Conservation (phyloP, 2,888 invertebrate genomes). For the Tachina fera region DNA sequence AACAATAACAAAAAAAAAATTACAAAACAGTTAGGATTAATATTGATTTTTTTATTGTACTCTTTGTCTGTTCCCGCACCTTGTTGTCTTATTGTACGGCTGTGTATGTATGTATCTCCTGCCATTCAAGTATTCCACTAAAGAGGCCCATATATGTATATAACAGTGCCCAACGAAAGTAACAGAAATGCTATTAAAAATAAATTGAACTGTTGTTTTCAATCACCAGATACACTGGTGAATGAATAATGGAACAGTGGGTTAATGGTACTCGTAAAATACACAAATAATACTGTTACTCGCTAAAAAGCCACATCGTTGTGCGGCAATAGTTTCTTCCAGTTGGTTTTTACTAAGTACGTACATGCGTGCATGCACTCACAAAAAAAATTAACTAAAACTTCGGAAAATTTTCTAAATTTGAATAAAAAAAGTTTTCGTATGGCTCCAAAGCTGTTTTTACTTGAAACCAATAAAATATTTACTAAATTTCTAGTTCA, state of each 20-base stretch:
- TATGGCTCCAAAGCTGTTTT: too few species aligned
- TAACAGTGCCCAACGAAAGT: background rate
- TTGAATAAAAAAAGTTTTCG: too few species aligned
- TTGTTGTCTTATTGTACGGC: background rate
- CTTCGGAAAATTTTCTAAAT: too few species aligned
- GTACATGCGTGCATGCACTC: too few species aligned
- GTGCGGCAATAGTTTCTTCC: too few species aligned
- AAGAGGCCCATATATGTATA: background rate
- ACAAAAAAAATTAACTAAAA: too few species aligned
- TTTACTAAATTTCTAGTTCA: too few species aligned
- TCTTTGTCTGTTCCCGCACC: background rate
- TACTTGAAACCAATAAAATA: too few species aligned
- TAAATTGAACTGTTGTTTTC: conserved; percentile 63
- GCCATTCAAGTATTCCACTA: background rate
- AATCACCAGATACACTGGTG: conserved; percentile 32
- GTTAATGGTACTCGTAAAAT: too few species aligned
- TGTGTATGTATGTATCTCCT: background rate
- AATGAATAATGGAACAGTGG: conserved; percentile 2
- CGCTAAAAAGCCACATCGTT: too few species aligned
- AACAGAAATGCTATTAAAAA: conserved; percentile 58
- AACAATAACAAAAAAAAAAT: conserved; percentile 15
- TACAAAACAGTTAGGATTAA: conserved; percentile 41
- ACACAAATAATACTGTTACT: too few species aligned
- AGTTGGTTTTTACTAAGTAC: too few species aligned
- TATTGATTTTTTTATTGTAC: conserved; percentile 65